These are phyloP conservation scores for Seladonia tumulorum DNA, from an alignment of 2,888 invertebrate species.

Conservation along the genomic window DNA sequence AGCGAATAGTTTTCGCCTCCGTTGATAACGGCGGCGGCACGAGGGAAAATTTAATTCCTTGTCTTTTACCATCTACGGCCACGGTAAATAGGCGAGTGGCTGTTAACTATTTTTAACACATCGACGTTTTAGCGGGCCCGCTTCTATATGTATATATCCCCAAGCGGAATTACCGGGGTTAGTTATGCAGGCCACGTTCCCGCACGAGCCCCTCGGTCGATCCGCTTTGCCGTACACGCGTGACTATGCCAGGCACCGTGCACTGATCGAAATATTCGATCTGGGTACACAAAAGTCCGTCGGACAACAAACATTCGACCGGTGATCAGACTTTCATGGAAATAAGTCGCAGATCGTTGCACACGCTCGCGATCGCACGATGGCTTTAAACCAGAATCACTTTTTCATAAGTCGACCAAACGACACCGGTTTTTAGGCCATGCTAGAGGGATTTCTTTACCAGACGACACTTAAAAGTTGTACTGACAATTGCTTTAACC, in stretches of 20 bases:
- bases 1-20: slow-evolving; percentile 2
- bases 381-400: too few species aligned
- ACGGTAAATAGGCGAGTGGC: slow-evolving; percentile 24
- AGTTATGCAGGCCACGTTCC: slow-evolving; percentile 75
- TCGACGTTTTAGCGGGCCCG: slow-evolving; percentile 62
- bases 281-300: not conserved
- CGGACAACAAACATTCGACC: not conserved
- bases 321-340: not conserved
- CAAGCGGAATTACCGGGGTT: slow-evolving; percentile 77
- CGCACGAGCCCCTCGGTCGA: slow-evolving; percentile 67
- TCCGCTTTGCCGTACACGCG: slow-evolving; percentile 81
- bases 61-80: slow-evolving; percentile 35
- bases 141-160: slow-evolving; percentile 60
- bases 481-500: too few species aligned
- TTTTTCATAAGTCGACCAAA: too few species aligned
- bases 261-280: not conserved
- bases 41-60: slow-evolving; percentile 40
- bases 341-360: too few species aligned
- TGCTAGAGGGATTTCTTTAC: too few species aligned
- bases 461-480: too few species aligned
- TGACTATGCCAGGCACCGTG: slow-evolving; percentile 70
- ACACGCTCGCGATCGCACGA: too few species aligned
- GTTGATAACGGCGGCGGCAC: not conserved
- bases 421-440: too few species aligned
- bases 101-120: slow-evolving; percentile 49